Evolutionary conservation across 1,140 invertebrate species (phyloP).

Genomic region (Wasmannia auropunctata): DNA sequence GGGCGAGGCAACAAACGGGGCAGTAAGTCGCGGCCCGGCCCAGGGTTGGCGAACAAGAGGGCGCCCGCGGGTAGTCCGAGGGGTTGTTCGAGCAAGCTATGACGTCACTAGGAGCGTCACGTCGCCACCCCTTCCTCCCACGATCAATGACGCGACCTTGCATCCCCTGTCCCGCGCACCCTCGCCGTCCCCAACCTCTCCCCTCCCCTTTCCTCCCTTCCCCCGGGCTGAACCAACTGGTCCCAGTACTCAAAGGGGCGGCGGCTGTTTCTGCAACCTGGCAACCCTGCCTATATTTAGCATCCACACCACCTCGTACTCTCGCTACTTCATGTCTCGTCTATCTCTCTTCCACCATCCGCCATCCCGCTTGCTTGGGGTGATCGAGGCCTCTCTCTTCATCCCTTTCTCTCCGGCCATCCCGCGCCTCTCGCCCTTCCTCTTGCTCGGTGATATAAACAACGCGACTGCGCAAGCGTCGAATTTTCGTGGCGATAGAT

Average conservation of each 20-base stretch:
- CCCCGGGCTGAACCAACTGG: slow-evolving; percentile 70
- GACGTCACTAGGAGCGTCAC: slow-evolving; percentile 85
- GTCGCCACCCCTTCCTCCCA: slow-evolving; percentile 72
- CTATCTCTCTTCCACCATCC: slow-evolving; percentile 36
- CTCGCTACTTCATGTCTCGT: slow-evolving; percentile 28
- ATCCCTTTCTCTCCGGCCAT: slow-evolving; percentile 2
- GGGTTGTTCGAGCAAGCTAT: slow-evolving; percentile 77
- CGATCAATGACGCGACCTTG: slow-evolving; percentile 85
- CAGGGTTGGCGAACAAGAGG: slow-evolving; percentile 68
- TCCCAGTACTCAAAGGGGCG: slow-evolving; percentile 83
- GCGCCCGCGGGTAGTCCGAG: slow-evolving; percentile 74
- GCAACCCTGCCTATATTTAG: slow-evolving; percentile 86
- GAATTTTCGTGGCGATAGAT: slow-evolving; percentile 54
- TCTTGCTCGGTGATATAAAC: slow-evolving; percentile 76
- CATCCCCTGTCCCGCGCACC: slow-evolving; percentile 65
- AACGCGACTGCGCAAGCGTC: slow-evolving; percentile 75
- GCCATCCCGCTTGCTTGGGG: slow-evolving; percentile 24
- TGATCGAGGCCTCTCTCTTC: slow-evolving; percentile 25
- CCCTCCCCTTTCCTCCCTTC: too few relatives aligned
- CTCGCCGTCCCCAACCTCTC: slow-evolving; percentile 39
- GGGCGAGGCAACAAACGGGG: slow-evolving; percentile 72
- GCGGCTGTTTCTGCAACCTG: slow-evolving; percentile 85
- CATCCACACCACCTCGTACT: slow-evolving; percentile 76
- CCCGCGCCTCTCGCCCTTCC: not conserved
- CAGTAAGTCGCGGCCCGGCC: slow-evolving; percentile 57